Percentiles rank a stretch among this genome's conserved stretches.
These are phyloP conservation scores for Gymnoscelis rufifasciata DNA, from an alignment of 2,888 invertebrate species.

Conservation along the genomic window DNA sequence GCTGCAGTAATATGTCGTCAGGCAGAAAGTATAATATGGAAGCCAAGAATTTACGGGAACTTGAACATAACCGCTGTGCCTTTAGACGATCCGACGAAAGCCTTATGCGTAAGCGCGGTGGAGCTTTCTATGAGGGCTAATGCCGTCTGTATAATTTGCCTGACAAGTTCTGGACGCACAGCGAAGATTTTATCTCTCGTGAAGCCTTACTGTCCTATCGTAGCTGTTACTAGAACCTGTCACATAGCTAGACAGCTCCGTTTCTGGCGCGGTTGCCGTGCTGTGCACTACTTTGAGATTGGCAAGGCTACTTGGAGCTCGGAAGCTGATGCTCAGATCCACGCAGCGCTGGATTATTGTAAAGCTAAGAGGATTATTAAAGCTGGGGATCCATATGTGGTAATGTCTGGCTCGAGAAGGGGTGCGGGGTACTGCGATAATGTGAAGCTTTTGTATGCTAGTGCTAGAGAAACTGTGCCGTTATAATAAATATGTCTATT, in stretches of 20 bases:
- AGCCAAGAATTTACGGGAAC: constrained; percentile 87
- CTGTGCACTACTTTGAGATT: constrained; percentile 73
- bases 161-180: constrained; percentile 86
- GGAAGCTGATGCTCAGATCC: constrained; percentile 61
- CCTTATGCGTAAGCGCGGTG: constrained; percentile 68
- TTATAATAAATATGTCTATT: constrained; percentile 17
- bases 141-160: constrained; percentile 82
- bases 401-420: constrained; percentile 59
- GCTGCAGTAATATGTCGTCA: constrained; percentile 89
- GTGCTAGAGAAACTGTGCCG: constrained; percentile 51
- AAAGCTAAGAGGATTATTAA: constrained; percentile 62
- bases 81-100: constrained; percentile 73
- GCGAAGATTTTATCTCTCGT: constrained; percentile 84
- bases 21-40: constrained; percentile 92
- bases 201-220: constrained; percentile 85
- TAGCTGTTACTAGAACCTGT: constrained; percentile 84
- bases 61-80: constrained; percentile 80
- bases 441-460: constrained; percentile 61
- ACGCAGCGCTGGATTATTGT: constrained; percentile 64
- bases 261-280: constrained; percentile 73
- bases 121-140: constrained; percentile 60
- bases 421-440: constrained; percentile 69
- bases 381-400: constrained; percentile 65
- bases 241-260: constrained; percentile 82
- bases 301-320: constrained; percentile 49